Percentiles rank a stretch among this genome's conserved stretches.
Evolutionary conservation across 2,113 vertebrate genomes (phyloP).

Genomic region (Pholis gunnellus): DNA sequence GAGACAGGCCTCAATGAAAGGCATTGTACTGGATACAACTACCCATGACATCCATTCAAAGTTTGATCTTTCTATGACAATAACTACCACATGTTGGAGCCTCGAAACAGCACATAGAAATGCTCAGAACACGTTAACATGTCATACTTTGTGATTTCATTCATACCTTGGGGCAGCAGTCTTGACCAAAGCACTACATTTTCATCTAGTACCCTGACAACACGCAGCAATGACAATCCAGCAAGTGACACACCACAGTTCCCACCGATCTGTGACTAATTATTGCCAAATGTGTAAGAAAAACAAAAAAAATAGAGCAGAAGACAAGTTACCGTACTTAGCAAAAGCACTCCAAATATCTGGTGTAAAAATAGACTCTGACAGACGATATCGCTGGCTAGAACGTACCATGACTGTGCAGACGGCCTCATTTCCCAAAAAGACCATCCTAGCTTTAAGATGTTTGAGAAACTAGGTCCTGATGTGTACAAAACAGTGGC

Average conservation of each 20-base stretch:
- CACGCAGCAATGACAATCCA: neutral
- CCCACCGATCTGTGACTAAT: neutral
- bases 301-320: neutral
- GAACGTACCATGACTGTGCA: neutral
- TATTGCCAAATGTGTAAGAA: neutral
- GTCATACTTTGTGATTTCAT: neutral
- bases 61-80: neutral
- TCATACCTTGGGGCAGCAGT: neutral
- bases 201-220: neutral
- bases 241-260: neutral
- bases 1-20: slow-evolving; percentile 6
- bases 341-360: neutral
- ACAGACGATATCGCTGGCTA: neutral
- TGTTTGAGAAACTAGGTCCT: neutral
- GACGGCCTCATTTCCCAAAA: neutral
- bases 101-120: neutral
- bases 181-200: neutral
- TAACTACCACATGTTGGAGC: neutral
- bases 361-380: slow-evolving; percentile 15
- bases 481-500: neutral
- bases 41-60: neutral
- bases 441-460: neutral
- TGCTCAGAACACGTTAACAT: neutral
- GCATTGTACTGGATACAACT: neutral
- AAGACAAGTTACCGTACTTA: neutral